Evolutionary conservation across 2,113 vertebrate genomes (phyloP).

Genomic region (Calypte anna): DNA sequence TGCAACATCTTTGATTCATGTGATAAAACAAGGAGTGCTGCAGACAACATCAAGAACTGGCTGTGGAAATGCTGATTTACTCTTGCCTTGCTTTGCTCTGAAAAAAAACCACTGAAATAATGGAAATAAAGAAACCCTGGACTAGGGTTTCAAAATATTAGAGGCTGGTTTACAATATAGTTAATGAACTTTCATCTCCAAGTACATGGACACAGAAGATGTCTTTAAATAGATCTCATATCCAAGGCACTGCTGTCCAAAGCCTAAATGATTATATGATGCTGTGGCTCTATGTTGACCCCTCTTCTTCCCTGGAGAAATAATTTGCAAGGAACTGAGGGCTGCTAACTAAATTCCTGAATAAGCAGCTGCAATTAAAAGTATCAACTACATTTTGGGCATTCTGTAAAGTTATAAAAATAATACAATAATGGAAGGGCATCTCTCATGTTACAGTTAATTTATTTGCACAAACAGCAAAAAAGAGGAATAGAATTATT

Average conservation of each 20-base stretch:
- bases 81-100: not conserved
- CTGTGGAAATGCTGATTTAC: not conserved
- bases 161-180: not conserved
- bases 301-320: not conserved
- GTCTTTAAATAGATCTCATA: not conserved
- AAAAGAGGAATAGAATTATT: not conserved
- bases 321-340: not conserved
- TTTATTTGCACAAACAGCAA: not conserved
- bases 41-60: not conserved
- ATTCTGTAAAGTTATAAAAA: not conserved
- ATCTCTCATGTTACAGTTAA: not conserved
- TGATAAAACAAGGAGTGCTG: not conserved
- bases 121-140: not conserved
- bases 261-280: not conserved
- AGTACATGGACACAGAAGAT: not conserved
- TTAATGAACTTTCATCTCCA: not conserved
- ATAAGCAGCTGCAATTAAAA: not conserved
- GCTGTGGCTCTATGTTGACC: not conserved
- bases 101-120: not conserved
- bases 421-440: not conserved
- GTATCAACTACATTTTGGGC: not conserved
- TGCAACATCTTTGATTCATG: conserved; percentile 14
- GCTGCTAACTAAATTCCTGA: not conserved
- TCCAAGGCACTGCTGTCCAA: not conserved
- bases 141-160: not conserved